Base-by-base conservation (phyloP, 2,888 invertebrate genomes). In the Lymantria dispar region DNA sequence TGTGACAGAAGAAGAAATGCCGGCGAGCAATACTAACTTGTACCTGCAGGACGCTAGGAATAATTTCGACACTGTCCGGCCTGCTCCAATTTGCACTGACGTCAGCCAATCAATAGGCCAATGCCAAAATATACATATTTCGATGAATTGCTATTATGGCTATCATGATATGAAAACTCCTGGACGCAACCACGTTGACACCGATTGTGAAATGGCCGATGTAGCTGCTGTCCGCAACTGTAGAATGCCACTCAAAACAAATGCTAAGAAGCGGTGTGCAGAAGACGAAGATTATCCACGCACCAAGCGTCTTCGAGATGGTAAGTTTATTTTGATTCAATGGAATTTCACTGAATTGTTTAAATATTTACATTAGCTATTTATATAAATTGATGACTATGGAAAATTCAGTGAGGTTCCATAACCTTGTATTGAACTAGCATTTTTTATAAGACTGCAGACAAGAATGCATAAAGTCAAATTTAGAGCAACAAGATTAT, bases 141-240 rank as follows among this genome's bases (percentile, higher is more conserved):
- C 92, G 44, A 88, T 86, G 42, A 92, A 92, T 74, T 90, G 90
- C 65, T 92, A 92, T 68, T 92, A 92, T 60, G 92, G 92, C 47
- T 92, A 83, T 72, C 91, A 92, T 50, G 79, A 84, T 56, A 64
- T 80, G 14, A 83, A 84, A 63, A 75, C 56, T 47, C 47, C 67
- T 31, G 69, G 71, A 65, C 76, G 64, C 54, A 57, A 61, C 50
- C 68, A 76, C 63, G 68, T 68, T 58, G 76, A 70, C 51, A 75
- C 72, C 10, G 87, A 87, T 79, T 87, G 84, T 73, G 91, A 91
- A 78, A 91, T 90, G 89, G 58, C 74, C 45, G 88, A 88, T 58
- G 67, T 76, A 50, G 69, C 76, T 40, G 43, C 47, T 46, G 60
- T 62, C 50, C 62, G 61, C 31, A 47, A 62, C 30, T 63, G 51